Evolutionary conservation across 2,797 vertebrate genomes (phyloP).

Genomic region (Falco naumanni): DNA sequence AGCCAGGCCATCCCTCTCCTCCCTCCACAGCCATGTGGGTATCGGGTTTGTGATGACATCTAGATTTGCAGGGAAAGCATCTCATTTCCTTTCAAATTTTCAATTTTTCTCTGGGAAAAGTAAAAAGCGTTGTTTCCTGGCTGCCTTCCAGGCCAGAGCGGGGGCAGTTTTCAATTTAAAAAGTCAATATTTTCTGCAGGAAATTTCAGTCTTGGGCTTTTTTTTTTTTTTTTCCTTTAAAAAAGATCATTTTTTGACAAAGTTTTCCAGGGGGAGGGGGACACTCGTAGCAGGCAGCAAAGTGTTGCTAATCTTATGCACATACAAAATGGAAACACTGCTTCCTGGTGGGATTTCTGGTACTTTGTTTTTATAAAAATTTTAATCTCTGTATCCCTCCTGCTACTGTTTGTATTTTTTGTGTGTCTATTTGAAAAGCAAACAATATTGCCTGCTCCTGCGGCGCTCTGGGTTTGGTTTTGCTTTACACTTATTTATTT

Average conservation of each 20-base stretch:
- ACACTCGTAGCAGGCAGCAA: background rate
- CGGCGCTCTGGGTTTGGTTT: background rate
- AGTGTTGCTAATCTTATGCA: conserved; percentile 47
- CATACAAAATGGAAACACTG: conserved; percentile 1
- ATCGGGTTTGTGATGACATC: background rate
- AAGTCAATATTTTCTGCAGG: background rate
- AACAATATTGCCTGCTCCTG: conserved; percentile 51
- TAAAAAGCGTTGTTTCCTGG: background rate
- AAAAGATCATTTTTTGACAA: background rate
- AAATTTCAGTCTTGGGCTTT: background rate
- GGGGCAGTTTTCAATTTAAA: background rate
- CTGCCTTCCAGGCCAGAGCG: background rate
- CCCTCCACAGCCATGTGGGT: accelerated
- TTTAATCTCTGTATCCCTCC: conserved; percentile 65
- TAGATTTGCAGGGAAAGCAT: background rate
- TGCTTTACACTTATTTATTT: conserved; percentile 63
- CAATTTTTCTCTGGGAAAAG: background rate
- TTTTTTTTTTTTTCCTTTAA: accelerated
- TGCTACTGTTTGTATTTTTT: conserved; percentile 66
- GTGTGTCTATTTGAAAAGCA: conserved; percentile 69
- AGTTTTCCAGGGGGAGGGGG: background rate
- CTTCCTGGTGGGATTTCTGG: conserved; percentile 59
- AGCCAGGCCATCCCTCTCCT: background rate
- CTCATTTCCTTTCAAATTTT: background rate
- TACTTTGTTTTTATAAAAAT: conserved; percentile 49